Evolutionary conservation across 1,140 invertebrate species (phyloP), one percentile per base, ranked within the genome.

Genomic region (Zelostemma sp.): DNA sequence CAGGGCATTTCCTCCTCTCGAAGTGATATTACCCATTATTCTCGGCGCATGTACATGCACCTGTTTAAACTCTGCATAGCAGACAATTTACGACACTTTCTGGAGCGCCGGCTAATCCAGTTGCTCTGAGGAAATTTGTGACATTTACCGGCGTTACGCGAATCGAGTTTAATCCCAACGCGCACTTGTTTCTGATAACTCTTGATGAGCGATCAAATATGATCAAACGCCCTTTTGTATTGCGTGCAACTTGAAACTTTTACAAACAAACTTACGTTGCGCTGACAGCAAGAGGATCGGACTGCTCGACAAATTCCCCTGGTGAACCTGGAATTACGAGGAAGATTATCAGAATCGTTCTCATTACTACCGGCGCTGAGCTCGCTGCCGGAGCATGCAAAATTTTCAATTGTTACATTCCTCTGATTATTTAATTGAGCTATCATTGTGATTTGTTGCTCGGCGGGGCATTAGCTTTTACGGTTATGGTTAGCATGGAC

Each of bases 11-110:
- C 21, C 49, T 38, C 38, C 8, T 8, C 33, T 8, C 33, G 31
- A 60, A 65, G 61, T 68, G 53, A 78, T 79, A 81, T 81, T 77
- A 79, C 76, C 71, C 78, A 77, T 74, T 77, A 72, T 63, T 77
- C 75, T 70, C 45, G 33, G 59, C 58, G 62, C 63, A 65, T 65
- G 63, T 57, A 56, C 12, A 56, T 50, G 48, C 53, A 57, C 47
- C 40, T 57, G 57, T 61, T 68, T 58, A 68, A 61, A 57, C 58
- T 58, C 53, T 43, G 51, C 55, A 59, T 41, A 18, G 53, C 58
- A 65, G 69, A 75, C 67, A 73, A 78, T 78, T 81, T 78, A 78
- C 67, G 73, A 56, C 60, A 73, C 55, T 76, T 74, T 69, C 57
- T 48, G 47, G 6, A 64, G 40, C 31, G 41, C 28, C 31, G 18